Conservation (phyloP, 2,113 vertebrate genomes). For the Ciconia boyciana region DNA sequence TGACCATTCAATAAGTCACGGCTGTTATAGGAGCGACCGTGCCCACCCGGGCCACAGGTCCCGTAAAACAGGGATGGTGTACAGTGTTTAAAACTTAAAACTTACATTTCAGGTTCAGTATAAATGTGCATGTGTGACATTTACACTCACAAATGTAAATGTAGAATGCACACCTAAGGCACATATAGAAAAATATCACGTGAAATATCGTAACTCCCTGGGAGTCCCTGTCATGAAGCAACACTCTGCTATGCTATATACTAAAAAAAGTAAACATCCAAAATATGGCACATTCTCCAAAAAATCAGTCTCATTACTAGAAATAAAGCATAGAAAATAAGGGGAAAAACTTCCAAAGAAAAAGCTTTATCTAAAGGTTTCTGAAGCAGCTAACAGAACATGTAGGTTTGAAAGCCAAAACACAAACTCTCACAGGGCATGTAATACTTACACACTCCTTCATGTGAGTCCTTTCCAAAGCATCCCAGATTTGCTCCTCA, state of each 20-base stretch:
- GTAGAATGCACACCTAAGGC: not conserved
- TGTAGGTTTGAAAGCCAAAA: not conserved
- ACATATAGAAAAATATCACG: not conserved
- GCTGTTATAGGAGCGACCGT: constrained; percentile 59
- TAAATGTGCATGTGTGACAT: not conserved
- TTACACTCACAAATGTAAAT: not conserved
- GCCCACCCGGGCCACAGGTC: constrained; percentile 63
- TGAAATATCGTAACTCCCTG: not conserved
- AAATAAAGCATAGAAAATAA: not conserved
- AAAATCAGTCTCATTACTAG: not conserved
- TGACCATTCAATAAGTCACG: constrained; percentile 66
- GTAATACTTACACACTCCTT: constrained; percentile 90
- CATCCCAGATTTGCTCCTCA: constrained; percentile 90
- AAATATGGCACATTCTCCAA: not conserved
- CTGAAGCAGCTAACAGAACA: not conserved
- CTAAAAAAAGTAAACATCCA: not conserved
- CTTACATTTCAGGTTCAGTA: not conserved
- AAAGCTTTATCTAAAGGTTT: not conserved
- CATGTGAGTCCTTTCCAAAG: constrained; percentile 92
- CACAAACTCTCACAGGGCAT: not conserved
- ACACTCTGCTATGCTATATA: not conserved
- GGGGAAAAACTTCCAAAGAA: not conserved
- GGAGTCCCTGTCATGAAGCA: not conserved
- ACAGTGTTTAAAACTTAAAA: not conserved
- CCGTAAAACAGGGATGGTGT: constrained; percentile 42